These are phyloP conservation scores for Anas bahamensis DNA, from an alignment of 2,797 vertebrate genomes.

Conservation along the genomic window DNA sequence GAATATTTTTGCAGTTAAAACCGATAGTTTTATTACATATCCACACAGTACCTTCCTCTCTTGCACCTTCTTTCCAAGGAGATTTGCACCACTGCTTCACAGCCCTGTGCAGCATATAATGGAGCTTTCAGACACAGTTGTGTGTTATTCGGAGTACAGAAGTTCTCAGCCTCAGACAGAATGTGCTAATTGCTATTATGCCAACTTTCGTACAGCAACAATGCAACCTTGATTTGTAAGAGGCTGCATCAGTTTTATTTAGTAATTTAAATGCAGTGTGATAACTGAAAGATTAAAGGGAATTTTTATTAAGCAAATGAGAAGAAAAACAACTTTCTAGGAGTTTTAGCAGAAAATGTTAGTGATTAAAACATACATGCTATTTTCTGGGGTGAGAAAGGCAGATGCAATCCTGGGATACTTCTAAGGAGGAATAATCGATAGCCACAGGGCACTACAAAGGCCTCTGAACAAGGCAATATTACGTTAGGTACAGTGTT, in stretches of 20 bases:
- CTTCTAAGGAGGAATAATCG: neutral
- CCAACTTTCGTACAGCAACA: neutral
- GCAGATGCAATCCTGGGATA: neutral
- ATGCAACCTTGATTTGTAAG: neutral
- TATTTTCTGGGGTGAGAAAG: too few relatives aligned
- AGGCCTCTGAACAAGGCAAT: neutral
- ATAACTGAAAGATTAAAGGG: neutral
- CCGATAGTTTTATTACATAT: accelerated
- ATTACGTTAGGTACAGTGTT: neutral
- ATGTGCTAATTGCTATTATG: accelerated
- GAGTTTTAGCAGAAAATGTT: neutral
- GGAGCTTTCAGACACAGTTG: neutral
- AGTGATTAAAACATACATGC: neutral
- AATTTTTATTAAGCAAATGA: neutral
- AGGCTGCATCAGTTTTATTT: neutral
- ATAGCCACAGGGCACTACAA: neutral
- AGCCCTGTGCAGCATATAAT: neutral
- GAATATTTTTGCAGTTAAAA: neutral
- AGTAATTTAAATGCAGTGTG: neutral
- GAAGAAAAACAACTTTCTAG: neutral
- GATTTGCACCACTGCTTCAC: neutral
- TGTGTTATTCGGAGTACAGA: accelerated
- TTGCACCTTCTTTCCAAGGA: neutral
- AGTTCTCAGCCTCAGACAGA: neutral
- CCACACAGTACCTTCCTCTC: neutral